Conservation (phyloP, 2,797 vertebrate genomes). For the Erithacus rubecula region DNA sequence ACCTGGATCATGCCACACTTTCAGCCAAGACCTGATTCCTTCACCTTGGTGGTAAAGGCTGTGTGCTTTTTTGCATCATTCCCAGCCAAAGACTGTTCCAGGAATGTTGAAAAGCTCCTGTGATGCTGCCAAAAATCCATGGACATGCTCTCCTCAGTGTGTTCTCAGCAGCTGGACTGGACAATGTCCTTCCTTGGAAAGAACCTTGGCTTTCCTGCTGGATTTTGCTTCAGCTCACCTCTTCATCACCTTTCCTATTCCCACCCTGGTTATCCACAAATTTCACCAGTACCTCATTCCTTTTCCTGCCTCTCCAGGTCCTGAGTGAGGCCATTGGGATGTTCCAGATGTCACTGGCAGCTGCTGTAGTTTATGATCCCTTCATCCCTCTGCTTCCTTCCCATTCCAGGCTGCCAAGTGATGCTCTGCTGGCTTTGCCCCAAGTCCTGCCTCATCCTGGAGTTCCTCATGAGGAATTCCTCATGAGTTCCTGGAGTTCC, state of each 20-base stretch:
- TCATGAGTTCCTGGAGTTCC: background rate
- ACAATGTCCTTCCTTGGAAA: background rate
- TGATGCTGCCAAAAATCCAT: background rate
- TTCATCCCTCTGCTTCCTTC: background rate
- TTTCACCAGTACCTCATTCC: background rate
- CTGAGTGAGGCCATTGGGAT: background rate
- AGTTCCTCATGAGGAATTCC: background rate
- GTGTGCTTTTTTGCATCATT: background rate
- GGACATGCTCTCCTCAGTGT: accelerated
- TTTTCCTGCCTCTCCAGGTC: background rate
- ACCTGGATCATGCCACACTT: accelerated
- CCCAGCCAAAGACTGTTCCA: background rate
- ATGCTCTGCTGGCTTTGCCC: background rate
- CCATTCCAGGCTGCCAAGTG: background rate
- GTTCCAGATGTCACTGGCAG: background rate
- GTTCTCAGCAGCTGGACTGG: background rate
- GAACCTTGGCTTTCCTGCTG: background rate
- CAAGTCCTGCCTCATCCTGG: background rate
- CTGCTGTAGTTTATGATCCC: background rate
- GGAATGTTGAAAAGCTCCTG: background rate
- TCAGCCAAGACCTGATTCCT: background rate
- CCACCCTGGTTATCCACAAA: background rate
- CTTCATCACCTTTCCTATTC: background rate
- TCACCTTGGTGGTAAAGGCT: background rate
- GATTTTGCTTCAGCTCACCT: background rate